Conservation (phyloP, 1,140 invertebrate species). For the Drosophila saltans region DNA sequence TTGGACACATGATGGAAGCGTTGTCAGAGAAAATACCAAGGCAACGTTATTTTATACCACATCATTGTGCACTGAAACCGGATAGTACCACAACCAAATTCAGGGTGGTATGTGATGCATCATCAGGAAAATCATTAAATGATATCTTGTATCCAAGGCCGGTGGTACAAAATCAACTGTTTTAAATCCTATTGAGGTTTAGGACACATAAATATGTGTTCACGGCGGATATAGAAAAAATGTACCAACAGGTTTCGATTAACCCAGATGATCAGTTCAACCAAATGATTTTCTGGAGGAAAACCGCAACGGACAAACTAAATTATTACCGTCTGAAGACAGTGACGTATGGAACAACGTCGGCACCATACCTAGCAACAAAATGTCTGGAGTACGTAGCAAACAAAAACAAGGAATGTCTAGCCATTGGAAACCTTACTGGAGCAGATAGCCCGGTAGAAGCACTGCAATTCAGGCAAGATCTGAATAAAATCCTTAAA, state of each 20-base stretch:
- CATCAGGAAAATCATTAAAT: not conserved
- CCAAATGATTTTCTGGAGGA: slow-evolving; percentile 77
- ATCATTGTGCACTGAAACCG: not conserved
- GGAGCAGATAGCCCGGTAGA: no score
- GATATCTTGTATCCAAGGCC: not conserved
- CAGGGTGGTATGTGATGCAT: not conserved
- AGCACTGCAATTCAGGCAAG: no score
- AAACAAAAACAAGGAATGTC: no score
- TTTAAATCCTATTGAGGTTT: no score
- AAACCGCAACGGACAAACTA: slow-evolving; percentile 36
- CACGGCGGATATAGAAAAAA: slow-evolving; percentile 58
- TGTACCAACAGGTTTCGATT: slow-evolving; percentile 75
- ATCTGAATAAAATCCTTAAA: no score
- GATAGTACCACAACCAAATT: not conserved
- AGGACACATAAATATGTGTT: not conserved
- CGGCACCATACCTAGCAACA: not conserved
- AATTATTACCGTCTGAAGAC: slow-evolving; percentile 24
- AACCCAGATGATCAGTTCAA: slow-evolving; percentile 55
- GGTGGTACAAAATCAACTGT: not conserved
- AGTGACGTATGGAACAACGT: slow-evolving; percentile 63
- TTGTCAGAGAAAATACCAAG: not conserved
- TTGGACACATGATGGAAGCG: no score
- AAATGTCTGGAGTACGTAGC: not conserved
- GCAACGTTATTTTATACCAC: not conserved
- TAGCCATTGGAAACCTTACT: no score